These are phyloP conservation scores for Mus minutoides DNA, from an alignment of 2,797 vertebrate species.

Conservation along the genomic window DNA sequence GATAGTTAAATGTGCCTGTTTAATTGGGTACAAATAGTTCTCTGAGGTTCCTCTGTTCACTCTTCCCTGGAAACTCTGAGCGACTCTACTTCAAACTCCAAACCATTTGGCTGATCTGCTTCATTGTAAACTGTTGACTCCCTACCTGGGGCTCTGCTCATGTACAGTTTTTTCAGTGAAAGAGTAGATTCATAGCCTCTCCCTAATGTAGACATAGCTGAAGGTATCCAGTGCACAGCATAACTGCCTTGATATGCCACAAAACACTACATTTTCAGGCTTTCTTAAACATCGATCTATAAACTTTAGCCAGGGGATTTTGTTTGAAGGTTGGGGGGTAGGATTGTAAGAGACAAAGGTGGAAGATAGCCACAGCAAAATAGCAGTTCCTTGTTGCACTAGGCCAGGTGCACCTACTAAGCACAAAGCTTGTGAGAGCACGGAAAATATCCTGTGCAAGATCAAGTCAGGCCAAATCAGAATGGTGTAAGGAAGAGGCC, in stretches of 20 bases:
- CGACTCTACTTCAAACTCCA: not conserved
- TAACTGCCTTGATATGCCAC: not conserved
- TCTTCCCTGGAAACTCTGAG: conserved; percentile 1
- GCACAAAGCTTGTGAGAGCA: not conserved
- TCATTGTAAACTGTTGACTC: not conserved
- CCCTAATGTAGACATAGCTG: not conserved
- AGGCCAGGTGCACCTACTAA: not conserved
- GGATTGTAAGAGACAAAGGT: not conserved
- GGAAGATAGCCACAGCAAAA: not conserved
- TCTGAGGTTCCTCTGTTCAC: not conserved
- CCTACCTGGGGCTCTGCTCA: too few relatives aligned
- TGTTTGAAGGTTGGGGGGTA: not conserved
- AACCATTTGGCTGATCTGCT: not conserved
- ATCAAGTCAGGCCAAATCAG: not conserved
- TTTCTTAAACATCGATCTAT: not conserved
- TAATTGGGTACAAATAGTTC: not conserved
- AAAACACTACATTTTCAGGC: not conserved
- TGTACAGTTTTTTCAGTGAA: not conserved
- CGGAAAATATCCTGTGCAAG: too few relatives aligned
- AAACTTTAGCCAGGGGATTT: not conserved
- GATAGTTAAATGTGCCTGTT: not conserved
- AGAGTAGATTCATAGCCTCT: not conserved
- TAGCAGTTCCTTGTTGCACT: not conserved
- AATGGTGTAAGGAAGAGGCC: not conserved
- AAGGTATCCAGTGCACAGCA: not conserved